Percentiles rank a stretch among this genome's conserved stretches.
Evolutionary conservation across 2,888 invertebrate genomes (phyloP).

Genomic region (Lochmaea crataegi): DNA sequence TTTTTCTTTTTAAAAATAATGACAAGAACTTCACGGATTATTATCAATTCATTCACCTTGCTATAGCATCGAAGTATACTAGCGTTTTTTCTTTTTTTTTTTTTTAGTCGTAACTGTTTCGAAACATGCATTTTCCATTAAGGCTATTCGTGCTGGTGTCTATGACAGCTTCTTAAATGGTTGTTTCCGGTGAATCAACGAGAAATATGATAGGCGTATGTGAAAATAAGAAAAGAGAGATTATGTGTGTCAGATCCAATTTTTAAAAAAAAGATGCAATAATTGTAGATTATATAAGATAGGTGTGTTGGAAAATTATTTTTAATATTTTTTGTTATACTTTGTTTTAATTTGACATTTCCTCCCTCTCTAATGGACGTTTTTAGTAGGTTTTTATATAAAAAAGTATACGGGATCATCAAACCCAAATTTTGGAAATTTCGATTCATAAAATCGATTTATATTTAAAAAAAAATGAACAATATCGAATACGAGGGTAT

Average conservation of each 20-base stretch:
- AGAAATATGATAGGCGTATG: conserved; percentile 2
- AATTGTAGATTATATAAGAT: too few species aligned
- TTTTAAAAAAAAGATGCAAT: neutral
- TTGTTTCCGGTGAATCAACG: conserved; percentile 28
- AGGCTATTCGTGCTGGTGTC: conserved; percentile 20
- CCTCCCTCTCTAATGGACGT: too few species aligned
- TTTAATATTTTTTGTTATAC: too few species aligned
- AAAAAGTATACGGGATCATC: too few species aligned
- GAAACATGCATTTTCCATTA: conserved; percentile 37
- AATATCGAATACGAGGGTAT: too few species aligned
- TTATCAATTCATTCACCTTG: conserved; percentile 12
- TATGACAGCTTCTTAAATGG: conserved; percentile 15
- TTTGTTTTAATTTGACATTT: too few species aligned
- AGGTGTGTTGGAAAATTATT: too few species aligned
- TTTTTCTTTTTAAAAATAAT: too few species aligned
- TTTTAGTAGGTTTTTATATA: too few species aligned
- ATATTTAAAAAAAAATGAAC: too few species aligned
- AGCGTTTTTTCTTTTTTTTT: conserved; percentile 2
- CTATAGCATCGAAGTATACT: conserved; percentile 2
- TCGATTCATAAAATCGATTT: too few species aligned
- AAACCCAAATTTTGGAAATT: too few species aligned
- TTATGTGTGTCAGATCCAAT: neutral
- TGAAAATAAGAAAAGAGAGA: neutral
- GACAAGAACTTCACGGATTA: neutral
- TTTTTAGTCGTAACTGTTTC: conserved; percentile 10